These are phyloP conservation scores for Calcarius lapponicus DNA, from an alignment of 2,797 vertebrate species.

Conservation along the genomic window DNA sequence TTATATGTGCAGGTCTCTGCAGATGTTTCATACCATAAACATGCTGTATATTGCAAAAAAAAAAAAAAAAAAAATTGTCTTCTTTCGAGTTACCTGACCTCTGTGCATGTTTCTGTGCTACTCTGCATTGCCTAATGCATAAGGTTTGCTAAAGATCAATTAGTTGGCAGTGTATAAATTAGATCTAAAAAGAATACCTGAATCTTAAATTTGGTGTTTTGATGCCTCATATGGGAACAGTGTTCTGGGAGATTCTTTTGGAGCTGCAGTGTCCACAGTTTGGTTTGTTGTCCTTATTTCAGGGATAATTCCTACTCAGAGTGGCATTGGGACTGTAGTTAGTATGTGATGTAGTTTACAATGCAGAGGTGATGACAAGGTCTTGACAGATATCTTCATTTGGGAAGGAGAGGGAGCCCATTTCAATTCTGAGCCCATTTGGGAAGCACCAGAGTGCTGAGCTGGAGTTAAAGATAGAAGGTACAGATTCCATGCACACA, in stretches of 20 bases:
- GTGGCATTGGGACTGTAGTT: not conserved
- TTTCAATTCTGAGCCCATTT: not conserved
- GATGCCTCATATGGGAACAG: not conserved
- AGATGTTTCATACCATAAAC: not conserved
- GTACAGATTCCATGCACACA: not conserved
- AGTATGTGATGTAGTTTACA: not conserved
- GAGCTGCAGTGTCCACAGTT: not conserved
- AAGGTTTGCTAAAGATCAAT: not conserved
- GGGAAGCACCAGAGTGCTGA: too few species aligned
- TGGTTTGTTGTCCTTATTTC: accelerated
- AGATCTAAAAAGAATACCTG: not conserved
- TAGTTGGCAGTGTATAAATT: not conserved
- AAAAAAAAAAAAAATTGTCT: not conserved
- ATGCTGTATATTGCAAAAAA: not conserved
- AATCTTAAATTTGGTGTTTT: not conserved
- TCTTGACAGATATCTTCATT: not conserved
- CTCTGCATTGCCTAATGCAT: not conserved
- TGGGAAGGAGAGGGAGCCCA: not conserved
- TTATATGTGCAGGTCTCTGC: not conserved
- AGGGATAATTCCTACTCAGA: not conserved
- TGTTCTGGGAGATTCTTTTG: not conserved
- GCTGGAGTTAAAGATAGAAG: not conserved
- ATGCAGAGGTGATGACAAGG: accelerated
- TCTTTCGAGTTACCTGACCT: not conserved
- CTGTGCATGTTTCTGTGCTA: not conserved